Base-by-base conservation (phyloP, 1,140 invertebrate species). In the Eumaeus atala region DNA sequence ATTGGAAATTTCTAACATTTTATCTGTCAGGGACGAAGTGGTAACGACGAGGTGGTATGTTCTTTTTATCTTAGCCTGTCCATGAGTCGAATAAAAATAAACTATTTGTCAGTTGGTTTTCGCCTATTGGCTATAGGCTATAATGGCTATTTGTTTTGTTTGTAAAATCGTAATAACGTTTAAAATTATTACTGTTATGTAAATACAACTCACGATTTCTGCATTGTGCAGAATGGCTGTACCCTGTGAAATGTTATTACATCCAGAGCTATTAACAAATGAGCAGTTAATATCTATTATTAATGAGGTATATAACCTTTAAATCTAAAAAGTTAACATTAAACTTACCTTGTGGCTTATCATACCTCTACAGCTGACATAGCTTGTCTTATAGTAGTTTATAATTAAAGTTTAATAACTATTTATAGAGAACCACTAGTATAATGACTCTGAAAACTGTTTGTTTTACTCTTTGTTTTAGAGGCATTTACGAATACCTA, bases 191-290 rank as follows among this genome's bases (percentile, higher is more conserved):
- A 44, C 16, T 44, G 21, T 28, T 28, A 28, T 28, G 21, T 28
- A 28, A 28, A 28, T 28, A 14, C 9, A 44, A 4, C 16, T 16
- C 6, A 44, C 14, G 5, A 44, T 28, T 28, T 28, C 21, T 44
- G 40, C 17, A 17, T 16, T 44, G 2, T 44, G 16, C 36, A 59
- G 11, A 58, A 67, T 67, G 66, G 67, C 75, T 52, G 58, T 82
- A 9, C 67, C 78, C n/a, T 74, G 57, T 61, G 77, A 82, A 52
- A 77, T 84, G 77, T 70, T 86, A 51, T 54, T 84, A 21, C 80
- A 86, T 54, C 82, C 82, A 5, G 78, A 84, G 54, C 56, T 86
- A 11, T 63, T 86, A 53, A 74, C 57, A 34, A 86, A 83, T 60
- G 68, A 81, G 11, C 78, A 86, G 53, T 62, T 86, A 59, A 70